phyloP scores from a whole-genome alignment of 2,888 invertebrate genomes.

The Drosophila trichaetosa region DNA sequence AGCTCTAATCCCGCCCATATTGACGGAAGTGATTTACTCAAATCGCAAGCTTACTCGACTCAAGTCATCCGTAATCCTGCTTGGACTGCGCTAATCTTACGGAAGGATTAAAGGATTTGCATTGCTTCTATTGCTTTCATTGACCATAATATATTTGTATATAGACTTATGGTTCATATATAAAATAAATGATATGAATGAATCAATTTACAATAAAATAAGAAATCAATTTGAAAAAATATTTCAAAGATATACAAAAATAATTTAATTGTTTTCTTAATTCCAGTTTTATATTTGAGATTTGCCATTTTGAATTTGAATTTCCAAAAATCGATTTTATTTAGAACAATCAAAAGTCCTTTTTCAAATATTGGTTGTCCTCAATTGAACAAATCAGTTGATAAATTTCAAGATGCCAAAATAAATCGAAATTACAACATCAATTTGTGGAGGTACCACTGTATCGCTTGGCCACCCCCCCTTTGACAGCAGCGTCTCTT shows the following conservation, averaged over 20 bases:
- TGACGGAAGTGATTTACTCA: conserved; percentile 18
- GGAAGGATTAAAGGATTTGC: neutral
- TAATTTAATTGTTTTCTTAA: accelerated
- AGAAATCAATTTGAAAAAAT: neutral
- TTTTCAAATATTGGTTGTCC: neutral
- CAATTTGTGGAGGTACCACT: neutral
- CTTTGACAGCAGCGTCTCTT: conserved; percentile 21
- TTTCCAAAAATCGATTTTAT: neutral
- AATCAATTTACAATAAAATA: neutral
- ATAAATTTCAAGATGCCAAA: neutral
- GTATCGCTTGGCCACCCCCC: neutral
- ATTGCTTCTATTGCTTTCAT: neutral
- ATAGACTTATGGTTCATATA: neutral
- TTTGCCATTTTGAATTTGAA: too few species aligned
- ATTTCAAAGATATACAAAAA: neutral
- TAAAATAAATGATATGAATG: too few species aligned
- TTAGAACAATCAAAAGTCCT: neutral
- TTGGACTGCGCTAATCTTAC: neutral
- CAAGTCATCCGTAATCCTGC: neutral
- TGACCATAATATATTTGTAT: neutral
- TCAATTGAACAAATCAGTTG: neutral
- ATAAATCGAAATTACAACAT: neutral
- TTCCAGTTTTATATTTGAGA: too few species aligned
- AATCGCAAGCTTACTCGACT: neutral
- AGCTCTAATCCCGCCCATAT: conserved; percentile 13